Evolutionary conservation across 2,888 invertebrate species (phyloP).

Genomic region (Tetranychus piercei): DNA sequence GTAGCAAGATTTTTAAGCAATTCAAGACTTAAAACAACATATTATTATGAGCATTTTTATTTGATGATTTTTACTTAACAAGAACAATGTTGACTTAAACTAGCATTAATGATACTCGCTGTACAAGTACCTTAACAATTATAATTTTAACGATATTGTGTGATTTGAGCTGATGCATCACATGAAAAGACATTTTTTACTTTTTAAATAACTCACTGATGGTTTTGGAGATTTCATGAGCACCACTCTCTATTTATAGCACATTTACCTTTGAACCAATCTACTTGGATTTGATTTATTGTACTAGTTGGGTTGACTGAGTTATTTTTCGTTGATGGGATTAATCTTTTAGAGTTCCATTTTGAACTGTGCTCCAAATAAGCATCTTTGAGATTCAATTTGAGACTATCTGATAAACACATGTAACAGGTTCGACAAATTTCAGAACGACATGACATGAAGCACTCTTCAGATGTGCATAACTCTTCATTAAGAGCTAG

Average conservation of each 20-base stretch:
- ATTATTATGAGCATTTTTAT: too few relatives aligned
- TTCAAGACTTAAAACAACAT: too few relatives aligned
- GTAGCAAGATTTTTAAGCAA: too few relatives aligned
- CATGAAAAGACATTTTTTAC: too few relatives aligned
- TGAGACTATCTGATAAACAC: constrained; percentile 48
- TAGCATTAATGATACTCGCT: too few relatives aligned
- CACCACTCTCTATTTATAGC: constrained; percentile 61
- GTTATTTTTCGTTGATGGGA: constrained; percentile 42
- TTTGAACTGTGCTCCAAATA: constrained; percentile 61
- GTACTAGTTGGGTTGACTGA: neutral
- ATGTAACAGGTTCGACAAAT: constrained; percentile 58
- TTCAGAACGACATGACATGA: constrained; percentile 42
- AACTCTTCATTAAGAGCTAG: constrained; percentile 51
- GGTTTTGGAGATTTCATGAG: neutral
- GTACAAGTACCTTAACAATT: too few relatives aligned
- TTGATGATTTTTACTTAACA: too few relatives aligned
- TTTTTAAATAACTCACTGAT: too few relatives aligned
- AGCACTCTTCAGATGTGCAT: constrained; percentile 40
- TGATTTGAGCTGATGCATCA: too few relatives aligned
- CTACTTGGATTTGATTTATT: constrained; percentile 49
- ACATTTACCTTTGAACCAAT: constrained; percentile 82
- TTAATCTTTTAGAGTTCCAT: constrained; percentile 58
- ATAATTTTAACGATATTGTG: too few relatives aligned
- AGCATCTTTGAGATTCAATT: constrained; percentile 44
- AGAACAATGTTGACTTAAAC: too few relatives aligned